Evolutionary conservation across 2,797 vertebrate species (phyloP), one percentile per base, ranked within the genome.

Genomic region (Neosalanx taihuensis): DNA sequence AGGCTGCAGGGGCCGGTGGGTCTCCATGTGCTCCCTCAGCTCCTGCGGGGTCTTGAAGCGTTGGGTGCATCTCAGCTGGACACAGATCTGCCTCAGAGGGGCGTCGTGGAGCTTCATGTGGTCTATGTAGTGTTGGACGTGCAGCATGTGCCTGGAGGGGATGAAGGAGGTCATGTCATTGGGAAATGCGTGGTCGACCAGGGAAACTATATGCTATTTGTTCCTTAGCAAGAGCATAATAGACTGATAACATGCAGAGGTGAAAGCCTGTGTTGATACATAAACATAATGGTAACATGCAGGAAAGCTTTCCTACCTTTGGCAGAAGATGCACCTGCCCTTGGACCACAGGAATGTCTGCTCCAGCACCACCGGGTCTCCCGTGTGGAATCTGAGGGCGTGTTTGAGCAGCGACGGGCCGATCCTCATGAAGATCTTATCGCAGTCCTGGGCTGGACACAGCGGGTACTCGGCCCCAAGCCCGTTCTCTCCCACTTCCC

Each of bases 321-420:
- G 82, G 83, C 96, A 98, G 74, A 95, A 91, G 7, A 89, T 89
- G 76, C 96, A 98, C 86, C 95, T 98, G 83, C 94, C 93, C 81
- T 96, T 97, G 85, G 94, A 90, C 94, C 93, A 96, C 29, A 92
- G 88, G 89, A 95, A 96, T 56, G 95, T 92, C 63, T 95, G 94
- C 74, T 96, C 94, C 76, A 95, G 92, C 66, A 97, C 96, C n/a
- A 92, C 92, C 59, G 94, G 80, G 66, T 98, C 96, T 20, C 87
- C 87, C 17, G 94, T 90, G 72, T 98, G 96, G 80, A 90, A 92
- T 80, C 94, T 96, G 67, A 94, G 89, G 17, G 95, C 95, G 0
- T 98, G 96, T 73, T 93, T 96, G 57, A 93, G 94, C 69, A 97
- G 84, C 0, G 86, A 83, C 76, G 29, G 81, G 93, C 93, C 78